Conservation (phyloP, 1,140 invertebrate genomes). For the Pachyrhynchus sulphureomaculatus region DNA sequence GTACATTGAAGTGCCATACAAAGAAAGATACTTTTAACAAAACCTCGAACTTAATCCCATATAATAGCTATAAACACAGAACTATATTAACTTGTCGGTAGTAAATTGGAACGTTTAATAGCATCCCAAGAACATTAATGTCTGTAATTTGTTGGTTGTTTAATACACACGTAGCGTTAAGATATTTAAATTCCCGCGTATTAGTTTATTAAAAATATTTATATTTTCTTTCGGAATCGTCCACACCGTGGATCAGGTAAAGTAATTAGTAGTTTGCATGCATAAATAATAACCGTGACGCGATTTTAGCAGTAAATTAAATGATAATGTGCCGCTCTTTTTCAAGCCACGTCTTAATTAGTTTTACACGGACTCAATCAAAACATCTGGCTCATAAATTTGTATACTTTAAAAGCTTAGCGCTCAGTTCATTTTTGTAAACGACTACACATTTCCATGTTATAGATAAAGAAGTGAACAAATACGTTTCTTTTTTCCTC, state of each 20-base stretch:
- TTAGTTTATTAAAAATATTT: slow-evolving; percentile 45
- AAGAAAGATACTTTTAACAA: slow-evolving; percentile 8
- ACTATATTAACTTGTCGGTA: slow-evolving; percentile 44
- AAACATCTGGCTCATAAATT: slow-evolving; percentile 41
- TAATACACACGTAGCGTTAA: slow-evolving; percentile 43
- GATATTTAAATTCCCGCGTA: slow-evolving; percentile 38
- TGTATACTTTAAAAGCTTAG: slow-evolving; percentile 7
- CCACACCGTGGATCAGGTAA: slow-evolving; percentile 26
- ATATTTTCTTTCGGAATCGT: slow-evolving; percentile 29
- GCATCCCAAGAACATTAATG: slow-evolving; percentile 35
- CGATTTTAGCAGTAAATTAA: slow-evolving; percentile 37
- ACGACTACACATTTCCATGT: neutral
- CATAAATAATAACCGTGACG: slow-evolving; percentile 37
- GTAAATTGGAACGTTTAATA: slow-evolving; percentile 44
- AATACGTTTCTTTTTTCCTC: too few species aligned
- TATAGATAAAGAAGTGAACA: too few species aligned
- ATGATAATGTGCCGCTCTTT: slow-evolving; percentile 35
- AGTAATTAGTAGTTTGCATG: slow-evolving; percentile 43
- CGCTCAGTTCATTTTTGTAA: neutral
- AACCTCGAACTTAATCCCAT: slow-evolving; percentile 11
- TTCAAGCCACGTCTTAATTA: slow-evolving; percentile 36
- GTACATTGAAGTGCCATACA: slow-evolving; percentile 6
- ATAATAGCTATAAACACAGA: slow-evolving; percentile 38
- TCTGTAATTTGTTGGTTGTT: slow-evolving; percentile 43
- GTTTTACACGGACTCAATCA: slow-evolving; percentile 41